Evolutionary conservation across 1,140 invertebrate species (phyloP).

Genomic region (Drosophila leontia): DNA sequence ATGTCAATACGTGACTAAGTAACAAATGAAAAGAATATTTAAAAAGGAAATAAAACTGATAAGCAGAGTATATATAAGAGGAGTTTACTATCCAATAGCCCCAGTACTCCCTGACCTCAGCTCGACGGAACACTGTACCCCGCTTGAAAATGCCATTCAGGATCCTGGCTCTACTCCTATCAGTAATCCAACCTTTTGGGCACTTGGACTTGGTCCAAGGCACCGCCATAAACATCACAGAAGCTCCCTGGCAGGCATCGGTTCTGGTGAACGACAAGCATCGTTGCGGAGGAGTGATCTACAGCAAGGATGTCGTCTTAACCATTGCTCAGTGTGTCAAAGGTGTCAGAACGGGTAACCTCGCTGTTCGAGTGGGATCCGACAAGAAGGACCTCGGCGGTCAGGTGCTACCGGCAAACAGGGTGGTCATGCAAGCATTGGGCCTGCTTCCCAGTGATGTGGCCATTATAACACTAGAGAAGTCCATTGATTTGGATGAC

Average conservation of each 20-base stretch:
- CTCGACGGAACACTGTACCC: background rate
- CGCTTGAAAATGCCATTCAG: slow-evolving; percentile 1
- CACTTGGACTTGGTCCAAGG: too few relatives aligned
- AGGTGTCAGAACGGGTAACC: background rate
- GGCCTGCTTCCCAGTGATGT: slow-evolving; percentile 9
- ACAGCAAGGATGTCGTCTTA: slow-evolving; percentile 2
- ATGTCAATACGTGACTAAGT: background rate
- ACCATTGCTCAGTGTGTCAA: slow-evolving; percentile 23
- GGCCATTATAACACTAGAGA: slow-evolving; percentile 9
- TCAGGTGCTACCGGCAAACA: background rate
- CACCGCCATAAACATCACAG: background rate
- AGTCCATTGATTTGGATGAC: background rate
- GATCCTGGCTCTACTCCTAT: background rate
- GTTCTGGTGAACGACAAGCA: slow-evolving; percentile 3
- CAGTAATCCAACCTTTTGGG: background rate
- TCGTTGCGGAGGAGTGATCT: slow-evolving; percentile 14
- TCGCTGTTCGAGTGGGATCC: slow-evolving; percentile 20
- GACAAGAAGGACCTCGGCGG: background rate
- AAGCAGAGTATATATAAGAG: background rate
- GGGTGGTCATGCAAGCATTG: background rate
- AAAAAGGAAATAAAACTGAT: background rate
- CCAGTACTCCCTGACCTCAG: background rate
- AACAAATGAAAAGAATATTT: background rate
- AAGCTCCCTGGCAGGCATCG: slow-evolving; percentile 21
- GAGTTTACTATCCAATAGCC: too few relatives aligned